phyloP scores from a whole-genome alignment of 1,140 invertebrate species.

The Phymastichus coffea region DNA sequence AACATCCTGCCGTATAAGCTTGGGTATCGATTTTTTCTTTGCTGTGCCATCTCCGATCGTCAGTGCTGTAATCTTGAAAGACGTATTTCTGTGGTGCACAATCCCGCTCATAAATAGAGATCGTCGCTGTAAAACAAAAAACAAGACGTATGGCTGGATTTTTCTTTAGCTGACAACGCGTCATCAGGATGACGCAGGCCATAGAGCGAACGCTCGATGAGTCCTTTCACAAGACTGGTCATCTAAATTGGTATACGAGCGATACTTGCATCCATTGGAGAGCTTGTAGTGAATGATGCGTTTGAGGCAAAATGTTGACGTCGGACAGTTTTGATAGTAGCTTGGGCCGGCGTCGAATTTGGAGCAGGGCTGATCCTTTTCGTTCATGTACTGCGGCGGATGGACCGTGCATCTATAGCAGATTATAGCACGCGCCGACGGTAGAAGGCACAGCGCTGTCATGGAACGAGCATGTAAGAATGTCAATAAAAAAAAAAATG shows the following conservation, averaged over 20 bases:
- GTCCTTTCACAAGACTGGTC: no score
- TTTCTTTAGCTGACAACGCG: no score
- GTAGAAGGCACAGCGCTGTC: no score
- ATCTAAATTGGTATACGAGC: no score
- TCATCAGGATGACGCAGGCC: no score
- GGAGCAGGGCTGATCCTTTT: conserved; percentile 59
- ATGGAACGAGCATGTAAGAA: no score
- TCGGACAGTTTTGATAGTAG: conserved; percentile 73
- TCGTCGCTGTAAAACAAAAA: conserved; percentile 57
- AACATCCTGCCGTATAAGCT: conserved; percentile 68
- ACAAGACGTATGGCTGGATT: no score
- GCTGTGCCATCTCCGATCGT: conserved; percentile 62
- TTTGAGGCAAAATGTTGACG: conserved; percentile 79
- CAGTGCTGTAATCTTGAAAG: conserved; percentile 57
- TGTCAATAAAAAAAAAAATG: no score
- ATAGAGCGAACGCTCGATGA: no score
- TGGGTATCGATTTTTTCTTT: conserved; percentile 64
- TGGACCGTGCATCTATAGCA: conserved; percentile 28
- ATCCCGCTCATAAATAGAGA: conserved; percentile 63
- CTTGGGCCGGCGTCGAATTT: conserved; percentile 69
- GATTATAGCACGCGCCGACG: conserved; percentile 50
- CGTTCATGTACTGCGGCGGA: conserved; percentile 15
- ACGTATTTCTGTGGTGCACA: conserved; percentile 72
- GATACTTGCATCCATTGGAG: conserved; percentile 61
- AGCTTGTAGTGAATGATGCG: conserved; percentile 64